Base-by-base conservation (phyloP, 2,113 vertebrate species). In the Forbesichthys papilliferus region DNA sequence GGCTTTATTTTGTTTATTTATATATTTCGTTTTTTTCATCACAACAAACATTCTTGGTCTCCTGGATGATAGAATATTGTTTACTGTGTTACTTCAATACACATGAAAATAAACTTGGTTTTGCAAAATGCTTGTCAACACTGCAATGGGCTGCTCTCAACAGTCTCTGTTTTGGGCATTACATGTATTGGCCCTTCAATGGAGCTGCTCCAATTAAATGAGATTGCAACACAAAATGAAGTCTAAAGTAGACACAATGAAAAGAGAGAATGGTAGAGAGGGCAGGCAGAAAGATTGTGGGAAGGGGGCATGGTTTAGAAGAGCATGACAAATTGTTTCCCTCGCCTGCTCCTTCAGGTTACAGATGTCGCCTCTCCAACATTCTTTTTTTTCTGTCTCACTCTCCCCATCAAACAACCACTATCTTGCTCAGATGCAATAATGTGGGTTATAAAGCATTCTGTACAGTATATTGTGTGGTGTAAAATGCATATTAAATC, bases 311-410 rank as follows among this genome's bases (percentile, higher is more conserved):
- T 62, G 54, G 34, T 62, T 46, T 53, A 71, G 27, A 13, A 77
- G 36, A 77, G 48, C 56, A 14, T 67, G 64, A 77, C 67, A 63
- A 71, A 77, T 77, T 62, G 64, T 58, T 77, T 60, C 68, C 51
- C 69, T 20, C 46, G 11, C 73, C 68, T 72, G 66, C 61, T 56
- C 57, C 63, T 48, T 72, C 47, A 62, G 48, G 34, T 73, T 75
- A 63, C 16, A 14, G 10, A 12, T 63, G 46, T 42, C 27, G 14
- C 13, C 18, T 34, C 14, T 27, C 46, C 20, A 27, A 34, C 14
- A 12, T 33, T 46, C 33, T 47, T n/a, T 20, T n/a, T n/a, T 48
- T 48, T 14, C 55, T 12, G 16, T 34, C 48, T 68, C 53, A 56
- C 53, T 66, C 12, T 11, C n/a, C 16, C 13, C 5, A 9, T 11